Evolutionary conservation across 1,140 invertebrate genomes (phyloP), one percentile per base, ranked within the genome.

Genomic region (Drosophila leontia): DNA sequence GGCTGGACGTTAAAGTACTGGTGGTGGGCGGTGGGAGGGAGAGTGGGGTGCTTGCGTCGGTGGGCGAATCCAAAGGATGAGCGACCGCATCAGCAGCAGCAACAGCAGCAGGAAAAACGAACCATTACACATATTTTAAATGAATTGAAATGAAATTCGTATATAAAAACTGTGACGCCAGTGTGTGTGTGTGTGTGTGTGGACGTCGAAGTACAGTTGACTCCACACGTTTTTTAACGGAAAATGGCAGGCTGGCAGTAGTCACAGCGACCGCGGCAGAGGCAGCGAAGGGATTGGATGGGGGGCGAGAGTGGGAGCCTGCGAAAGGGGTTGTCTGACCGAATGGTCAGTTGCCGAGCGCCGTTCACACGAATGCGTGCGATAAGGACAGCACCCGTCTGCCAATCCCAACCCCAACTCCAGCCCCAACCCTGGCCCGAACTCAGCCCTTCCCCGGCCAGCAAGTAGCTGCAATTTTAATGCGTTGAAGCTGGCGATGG

Each of bases 131-230:
- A 82, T 87, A 87, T 87, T 88, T 87, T 85, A 88, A 88, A 88
- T 91, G 85, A 82, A 88, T 90, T 88, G 85, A 90, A 88, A 88
- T 88, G 74, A 90, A 90, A 90, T 88, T 90, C 80, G 85, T 81
- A 78, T 77, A 88, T 90, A 90, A 84, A 88, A 90, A 84, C 35
- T 13, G 19, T 56, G 53, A n/a, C 83, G 85, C 56, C 17, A 15
- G 45, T 70, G 34, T 50, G n/a, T n/a, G n/a, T n/a, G n/a, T n/a
- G 63, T 39, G 64, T 58, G 71, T 71, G 64, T 78, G 62, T 83
- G 76, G 63, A 65, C 68, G 68, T 57, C 75, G 78, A 90, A 90
- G 85, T 88, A 88, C 85, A 88, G 85, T 88, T 88, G 85, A 88
- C 86, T 83, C 86, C 81, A 82, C 68, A 84, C 69, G 87, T 80